Conservation (phyloP, 2,113 vertebrate genomes). For the Synchiropus splendidus region DNA sequence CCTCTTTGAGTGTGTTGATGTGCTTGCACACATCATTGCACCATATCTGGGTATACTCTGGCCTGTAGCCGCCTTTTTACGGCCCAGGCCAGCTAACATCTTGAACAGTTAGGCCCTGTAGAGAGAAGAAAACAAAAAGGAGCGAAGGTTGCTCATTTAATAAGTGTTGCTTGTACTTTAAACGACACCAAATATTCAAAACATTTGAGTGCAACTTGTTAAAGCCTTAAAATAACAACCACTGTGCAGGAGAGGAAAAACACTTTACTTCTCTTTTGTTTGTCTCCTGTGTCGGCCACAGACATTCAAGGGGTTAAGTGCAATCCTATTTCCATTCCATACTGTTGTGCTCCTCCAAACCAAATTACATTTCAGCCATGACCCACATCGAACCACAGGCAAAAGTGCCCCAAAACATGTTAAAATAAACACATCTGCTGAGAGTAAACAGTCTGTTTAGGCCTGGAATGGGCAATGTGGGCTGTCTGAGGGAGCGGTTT, state of each 20-base stretch:
- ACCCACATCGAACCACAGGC: conserved; percentile 58
- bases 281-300: conserved; percentile 42
- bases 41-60: conserved; percentile 71
- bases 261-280: conserved; percentile 48
- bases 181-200: conserved; percentile 33
- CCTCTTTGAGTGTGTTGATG: conserved; percentile 38
- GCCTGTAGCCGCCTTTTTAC: conserved; percentile 86
- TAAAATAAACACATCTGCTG: conserved; percentile 56
- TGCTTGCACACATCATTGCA: conserved; percentile 52
- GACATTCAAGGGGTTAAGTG: conserved; percentile 44
- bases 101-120: conserved; percentile 89
- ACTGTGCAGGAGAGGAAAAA: conserved; percentile 17
- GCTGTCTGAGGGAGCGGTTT: conserved; percentile 52
- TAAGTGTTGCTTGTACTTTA: conserved; percentile 53
- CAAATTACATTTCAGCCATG: conserved; percentile 42
- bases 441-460: conserved; percentile 46
- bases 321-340: conserved; percentile 55
- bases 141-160: conserved; percentile 87
- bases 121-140: conserved; percentile 83
- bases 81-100: conserved; percentile 90
- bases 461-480: conserved; percentile 48
- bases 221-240: conserved; percentile 15
- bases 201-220: conserved; percentile 1
- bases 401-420: conserved; percentile 46
- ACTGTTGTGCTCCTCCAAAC: conserved; percentile 48